Percentiles rank a stretch among this genome's conserved stretches.
Conservation (phyloP, 2,888 invertebrate genomes). For the Dryadula phaetusa region DNA sequence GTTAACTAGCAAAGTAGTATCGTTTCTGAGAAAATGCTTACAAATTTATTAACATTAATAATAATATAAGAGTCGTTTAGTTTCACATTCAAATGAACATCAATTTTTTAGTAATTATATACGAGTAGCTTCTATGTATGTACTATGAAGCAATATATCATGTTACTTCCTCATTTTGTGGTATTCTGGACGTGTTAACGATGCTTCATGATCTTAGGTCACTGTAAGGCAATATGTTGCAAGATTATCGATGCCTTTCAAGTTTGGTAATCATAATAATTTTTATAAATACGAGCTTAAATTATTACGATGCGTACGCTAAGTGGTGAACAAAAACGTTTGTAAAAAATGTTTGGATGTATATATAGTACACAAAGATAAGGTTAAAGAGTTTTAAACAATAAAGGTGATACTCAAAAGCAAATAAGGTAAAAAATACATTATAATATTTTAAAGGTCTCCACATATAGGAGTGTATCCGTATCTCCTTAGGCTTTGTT, state of each 20-base stretch:
- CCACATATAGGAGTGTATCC: not conserved
- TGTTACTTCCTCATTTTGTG: slow-evolving; percentile 64
- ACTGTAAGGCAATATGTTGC: slow-evolving; percentile 37
- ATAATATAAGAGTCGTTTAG: not conserved
- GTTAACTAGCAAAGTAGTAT: slow-evolving; percentile 1
- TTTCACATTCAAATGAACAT: no score
- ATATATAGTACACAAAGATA: not conserved
- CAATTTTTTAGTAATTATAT: no score
- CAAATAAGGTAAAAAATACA: slow-evolving; percentile 16
- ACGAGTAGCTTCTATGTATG: no score
- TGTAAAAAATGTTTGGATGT: not conserved
- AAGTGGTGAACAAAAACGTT: not conserved
- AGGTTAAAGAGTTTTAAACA: not conserved
- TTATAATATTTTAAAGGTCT: slow-evolving; percentile 18
- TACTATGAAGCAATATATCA: slow-evolving; percentile 34
- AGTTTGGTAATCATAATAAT: slow-evolving; percentile 4
- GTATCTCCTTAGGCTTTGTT: slow-evolving; percentile 1
- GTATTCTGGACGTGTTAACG: slow-evolving; percentile 49
- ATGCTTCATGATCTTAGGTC: slow-evolving; percentile 38
- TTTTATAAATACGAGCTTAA: not conserved
- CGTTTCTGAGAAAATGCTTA: slow-evolving; percentile 3
- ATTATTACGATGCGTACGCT: not conserved
- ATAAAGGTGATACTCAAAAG: slow-evolving; percentile 13
- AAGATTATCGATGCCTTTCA: slow-evolving; percentile 11
- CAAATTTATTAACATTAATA: not conserved